Evolutionary conservation across 2,888 invertebrate species (phyloP).

Genomic region (Micropterix aruncella): DNA sequence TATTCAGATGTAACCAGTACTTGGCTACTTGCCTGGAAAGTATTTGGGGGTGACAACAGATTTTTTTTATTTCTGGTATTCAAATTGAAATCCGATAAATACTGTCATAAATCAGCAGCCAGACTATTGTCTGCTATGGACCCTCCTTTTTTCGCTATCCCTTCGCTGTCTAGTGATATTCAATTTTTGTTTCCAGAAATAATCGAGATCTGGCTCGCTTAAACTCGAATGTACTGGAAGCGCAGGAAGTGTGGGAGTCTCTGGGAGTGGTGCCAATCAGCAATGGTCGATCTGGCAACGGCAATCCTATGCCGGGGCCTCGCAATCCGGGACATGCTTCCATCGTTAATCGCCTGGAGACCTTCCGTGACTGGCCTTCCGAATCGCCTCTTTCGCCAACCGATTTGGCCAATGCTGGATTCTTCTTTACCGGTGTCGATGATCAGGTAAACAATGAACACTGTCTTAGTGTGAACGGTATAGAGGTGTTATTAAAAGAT

Average conservation of each 20-base stretch:
- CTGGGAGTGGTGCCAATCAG: conserved; percentile 25
- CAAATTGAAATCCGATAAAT: no score
- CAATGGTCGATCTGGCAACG: conserved; percentile 7
- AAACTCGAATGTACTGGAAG: conserved; percentile 24
- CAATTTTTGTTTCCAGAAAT: no score
- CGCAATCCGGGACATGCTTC: conserved; percentile 54
- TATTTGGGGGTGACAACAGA: no score
- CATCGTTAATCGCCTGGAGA: conserved; percentile 50
- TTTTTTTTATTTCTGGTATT: no score
- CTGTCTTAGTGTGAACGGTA: no score
- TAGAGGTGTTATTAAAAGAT: no score
- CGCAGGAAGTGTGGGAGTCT: conserved; percentile 24
- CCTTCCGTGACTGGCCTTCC: conserved; percentile 65
- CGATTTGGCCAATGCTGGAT: conserved; percentile 72
- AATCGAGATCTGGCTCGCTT: conserved; percentile 6
- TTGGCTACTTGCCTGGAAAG: no score
- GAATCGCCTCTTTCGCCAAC: conserved; percentile 61
- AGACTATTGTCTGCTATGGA: no score
- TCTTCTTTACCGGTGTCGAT: conserved; percentile 64
- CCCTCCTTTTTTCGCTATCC: no score
- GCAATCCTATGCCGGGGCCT: conserved; percentile 29
- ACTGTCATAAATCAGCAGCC: no score
- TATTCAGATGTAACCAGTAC: no score
- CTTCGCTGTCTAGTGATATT: no score
- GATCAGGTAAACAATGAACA: conserved; percentile 45